Conservation (phyloP, 2,888 invertebrate genomes). For the Ecliptopera silaceata region DNA sequence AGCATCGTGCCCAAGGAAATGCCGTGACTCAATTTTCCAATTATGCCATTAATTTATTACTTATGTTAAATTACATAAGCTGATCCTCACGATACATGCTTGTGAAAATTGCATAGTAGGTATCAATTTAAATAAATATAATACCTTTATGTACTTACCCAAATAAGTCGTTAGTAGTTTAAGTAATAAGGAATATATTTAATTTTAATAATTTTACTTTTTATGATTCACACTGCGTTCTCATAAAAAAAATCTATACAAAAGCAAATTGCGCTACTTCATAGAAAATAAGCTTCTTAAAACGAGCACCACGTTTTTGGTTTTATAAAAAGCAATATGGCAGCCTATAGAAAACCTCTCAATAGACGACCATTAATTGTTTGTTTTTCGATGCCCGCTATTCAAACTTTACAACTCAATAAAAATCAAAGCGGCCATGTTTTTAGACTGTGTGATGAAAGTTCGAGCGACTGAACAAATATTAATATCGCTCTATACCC, state of each 20-base stretch:
- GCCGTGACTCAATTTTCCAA: no score
- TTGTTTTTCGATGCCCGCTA: slow-evolving; percentile 5
- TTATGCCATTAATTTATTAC: no score
- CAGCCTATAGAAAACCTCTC: slow-evolving; percentile 23
- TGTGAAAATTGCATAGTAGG: no score
- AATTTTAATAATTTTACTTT: no score
- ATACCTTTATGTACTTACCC: no score
- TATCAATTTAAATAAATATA: no score
- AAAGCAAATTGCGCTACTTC: no score
- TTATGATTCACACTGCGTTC: background rate
- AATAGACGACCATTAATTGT: slow-evolving; percentile 9
- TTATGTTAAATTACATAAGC: no score
- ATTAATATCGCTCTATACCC: slow-evolving; percentile 1
- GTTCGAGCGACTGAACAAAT: slow-evolving; percentile 2
- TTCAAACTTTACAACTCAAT: slow-evolving; percentile 11
- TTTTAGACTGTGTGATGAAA: background rate
- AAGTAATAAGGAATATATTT: no score
- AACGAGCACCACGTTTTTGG: background rate
- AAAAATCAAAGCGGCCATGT: slow-evolving; percentile 8
- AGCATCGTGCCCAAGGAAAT: no score
- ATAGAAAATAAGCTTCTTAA: background rate
- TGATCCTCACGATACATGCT: no score
- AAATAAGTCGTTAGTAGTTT: no score
- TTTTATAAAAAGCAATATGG: slow-evolving; percentile 13
- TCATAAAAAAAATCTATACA: background rate